Conservation (phyloP, 2,888 invertebrate species). For the Geotrupes spiniger region DNA sequence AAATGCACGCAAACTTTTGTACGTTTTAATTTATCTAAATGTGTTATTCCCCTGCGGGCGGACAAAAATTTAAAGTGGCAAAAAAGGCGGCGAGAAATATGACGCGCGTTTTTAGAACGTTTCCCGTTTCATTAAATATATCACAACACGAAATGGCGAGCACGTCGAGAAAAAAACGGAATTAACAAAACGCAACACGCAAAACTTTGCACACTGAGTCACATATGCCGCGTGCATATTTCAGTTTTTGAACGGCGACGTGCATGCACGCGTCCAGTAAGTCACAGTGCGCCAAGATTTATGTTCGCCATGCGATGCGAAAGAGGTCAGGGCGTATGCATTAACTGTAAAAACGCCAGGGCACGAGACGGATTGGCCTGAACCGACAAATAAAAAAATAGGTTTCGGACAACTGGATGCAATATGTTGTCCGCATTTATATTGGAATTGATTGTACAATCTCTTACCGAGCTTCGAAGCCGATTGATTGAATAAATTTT, state of each 20-base stretch:
- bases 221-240: constrained; percentile 7
- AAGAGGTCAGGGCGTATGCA: neutral
- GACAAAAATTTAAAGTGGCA: constrained; percentile 7
- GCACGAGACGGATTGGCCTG: too few species aligned
- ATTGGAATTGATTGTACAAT: too few species aligned
- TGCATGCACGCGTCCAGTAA: constrained; percentile 3
- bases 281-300: constrained; percentile 3
- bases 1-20: neutral
- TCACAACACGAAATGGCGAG: constrained; percentile 2
- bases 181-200: too few species aligned
- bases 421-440: too few species aligned
- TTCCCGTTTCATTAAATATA: constrained; percentile 17
- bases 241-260: constrained; percentile 2
- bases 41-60: constrained; percentile 2
- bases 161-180: too few species aligned
- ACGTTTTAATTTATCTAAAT: constrained; percentile 2
- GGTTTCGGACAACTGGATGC: too few species aligned
- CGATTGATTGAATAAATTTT: too few species aligned
- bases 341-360: too few species aligned
- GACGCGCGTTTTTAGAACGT: neutral
- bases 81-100: constrained; percentile 4
- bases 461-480: too few species aligned
- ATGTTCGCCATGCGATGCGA: constrained; percentile 1
- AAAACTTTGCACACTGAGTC: neutral
- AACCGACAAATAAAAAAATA: too few species aligned